A percentile compares a stretch with the other conserved stretches of the same genome.
Evolutionary conservation across 1,140 invertebrate genomes (phyloP).

Genomic region (Calephelis virginiensis): DNA sequence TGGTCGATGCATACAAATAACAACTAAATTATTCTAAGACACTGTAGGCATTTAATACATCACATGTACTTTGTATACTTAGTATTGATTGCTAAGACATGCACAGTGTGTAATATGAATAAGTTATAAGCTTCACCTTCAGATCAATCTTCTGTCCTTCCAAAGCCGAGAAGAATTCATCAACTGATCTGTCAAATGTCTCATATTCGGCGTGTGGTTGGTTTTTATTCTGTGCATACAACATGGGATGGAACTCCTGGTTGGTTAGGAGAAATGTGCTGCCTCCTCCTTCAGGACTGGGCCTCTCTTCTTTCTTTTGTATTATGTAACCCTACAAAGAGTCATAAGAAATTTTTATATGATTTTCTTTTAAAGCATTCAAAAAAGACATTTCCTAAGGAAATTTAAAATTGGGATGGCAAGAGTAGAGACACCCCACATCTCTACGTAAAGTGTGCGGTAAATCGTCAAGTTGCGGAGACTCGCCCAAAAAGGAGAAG

Average conservation of each 20-base stretch:
- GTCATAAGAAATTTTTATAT: too few species aligned
- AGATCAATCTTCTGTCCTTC: constrained; percentile 98
- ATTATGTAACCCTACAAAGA: constrained; percentile 87
- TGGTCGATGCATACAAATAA: too few species aligned
- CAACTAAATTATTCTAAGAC: too few species aligned
- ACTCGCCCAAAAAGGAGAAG: too few species aligned
- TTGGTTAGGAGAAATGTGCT: constrained; percentile 86
- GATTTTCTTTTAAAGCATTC: too few species aligned
- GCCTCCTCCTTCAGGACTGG: constrained; percentile 78
- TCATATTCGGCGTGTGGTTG: constrained; percentile 84
- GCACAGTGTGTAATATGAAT: neutral
- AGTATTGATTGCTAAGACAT: neutral
- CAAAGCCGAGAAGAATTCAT: constrained; percentile 97
- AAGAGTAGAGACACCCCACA: too few species aligned
- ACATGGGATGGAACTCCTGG: constrained; percentile 94
- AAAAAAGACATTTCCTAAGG: too few species aligned
- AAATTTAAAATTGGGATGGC: too few species aligned
- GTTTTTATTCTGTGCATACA: constrained; percentile 86
- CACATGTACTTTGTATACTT: too few species aligned
- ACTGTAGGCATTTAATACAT: too few species aligned
- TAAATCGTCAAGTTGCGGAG: too few species aligned
- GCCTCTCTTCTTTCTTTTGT: constrained; percentile 89
- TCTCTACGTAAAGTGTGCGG: too few species aligned
- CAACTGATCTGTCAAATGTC: constrained; percentile 93
- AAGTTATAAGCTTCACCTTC: constrained; percentile 75